Evolutionary conservation across 2,113 vertebrate genomes (phyloP).

Genomic region (Microcebus jonahi): DNA sequence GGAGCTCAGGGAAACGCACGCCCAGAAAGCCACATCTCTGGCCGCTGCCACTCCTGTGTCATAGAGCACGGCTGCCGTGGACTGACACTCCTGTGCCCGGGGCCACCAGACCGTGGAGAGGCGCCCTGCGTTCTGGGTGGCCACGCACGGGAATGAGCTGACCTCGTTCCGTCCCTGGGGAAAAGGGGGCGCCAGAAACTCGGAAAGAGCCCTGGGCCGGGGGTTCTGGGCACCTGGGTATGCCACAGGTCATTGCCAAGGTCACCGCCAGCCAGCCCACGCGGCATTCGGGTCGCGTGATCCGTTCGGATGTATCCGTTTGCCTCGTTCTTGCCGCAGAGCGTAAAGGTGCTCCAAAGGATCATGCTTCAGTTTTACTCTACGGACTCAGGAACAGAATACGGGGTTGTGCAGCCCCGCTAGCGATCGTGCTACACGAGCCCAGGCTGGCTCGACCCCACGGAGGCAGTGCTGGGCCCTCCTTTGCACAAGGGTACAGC

Average conservation of each 20-base stretch:
- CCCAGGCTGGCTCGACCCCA: neutral
- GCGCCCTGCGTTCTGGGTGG: neutral
- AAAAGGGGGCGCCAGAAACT: too few relatives aligned
- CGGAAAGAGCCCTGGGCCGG: too few relatives aligned
- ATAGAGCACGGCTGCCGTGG: accelerated
- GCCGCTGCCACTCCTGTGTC: neutral
- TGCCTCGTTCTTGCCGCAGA: neutral
- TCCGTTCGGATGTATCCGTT: neutral
- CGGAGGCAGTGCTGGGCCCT: neutral
- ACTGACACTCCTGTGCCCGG: neutral
- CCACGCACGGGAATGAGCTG: neutral
- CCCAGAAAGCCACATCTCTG: neutral
- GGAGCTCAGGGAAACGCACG: neutral
- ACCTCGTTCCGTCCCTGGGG: neutral
- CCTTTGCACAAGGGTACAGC: neutral
- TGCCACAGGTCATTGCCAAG: neutral
- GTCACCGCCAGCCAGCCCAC: neutral
- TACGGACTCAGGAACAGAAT: neutral
- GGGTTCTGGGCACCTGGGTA: neutral
- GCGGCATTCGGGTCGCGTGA: neutral
- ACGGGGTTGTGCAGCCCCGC: neutral
- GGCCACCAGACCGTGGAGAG: accelerated
- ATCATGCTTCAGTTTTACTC: neutral
- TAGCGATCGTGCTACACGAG: neutral
- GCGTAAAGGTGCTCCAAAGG: neutral